Evolutionary conservation across 2,113 vertebrate genomes (phyloP), one percentile per base, ranked within the genome.

Genomic region (Sialia sialis): DNA sequence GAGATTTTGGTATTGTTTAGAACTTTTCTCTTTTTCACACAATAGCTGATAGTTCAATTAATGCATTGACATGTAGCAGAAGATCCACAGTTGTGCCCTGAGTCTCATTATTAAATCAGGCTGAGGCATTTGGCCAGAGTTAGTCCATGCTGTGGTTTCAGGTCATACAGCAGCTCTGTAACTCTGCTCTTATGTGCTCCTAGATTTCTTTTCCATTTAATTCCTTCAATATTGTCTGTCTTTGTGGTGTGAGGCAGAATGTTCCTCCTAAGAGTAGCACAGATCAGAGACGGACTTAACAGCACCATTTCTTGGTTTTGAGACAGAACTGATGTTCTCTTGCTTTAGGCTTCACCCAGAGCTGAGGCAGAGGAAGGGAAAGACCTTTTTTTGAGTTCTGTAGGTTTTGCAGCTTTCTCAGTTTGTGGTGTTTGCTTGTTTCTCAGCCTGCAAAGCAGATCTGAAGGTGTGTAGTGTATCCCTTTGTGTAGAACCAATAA

Each of bases 401-500:
- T 83, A 59, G 58, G 11, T 73, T 95, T 72, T 79, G 30, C 62
- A 92, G 63, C 43, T 81, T 48, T 43, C 38, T 23, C 4, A 0
- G 6, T 20, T 29, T 2, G 43, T 32, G 32, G 2, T 56, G 27
- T 20, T 75, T 60, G 23, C 48, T 78, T 36, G 48, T 82, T 70
- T 75, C 52, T 54, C 64, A 63, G 46, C 38, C 60, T 74, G 69
- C 55, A 59, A 27, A 91, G 62, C 77, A 87, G 48, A 41, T 58
- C 44, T 64, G 48, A 3, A 59, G 52, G 38, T 54, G 14, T 0
- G 0, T 10, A 34, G 73, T 9, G 4, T 12, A 43, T 34, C 34
- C 49, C 72, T 69, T 43, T 41, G 63, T 32, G 23, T 77, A 59
- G 85, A 85, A 43, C 21, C 26, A 30, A 3, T 52, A 55, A 41